These are phyloP conservation scores for Nannoperca obscura DNA, from an alignment of 2,797 vertebrate species.

Conservation along the genomic window DNA sequence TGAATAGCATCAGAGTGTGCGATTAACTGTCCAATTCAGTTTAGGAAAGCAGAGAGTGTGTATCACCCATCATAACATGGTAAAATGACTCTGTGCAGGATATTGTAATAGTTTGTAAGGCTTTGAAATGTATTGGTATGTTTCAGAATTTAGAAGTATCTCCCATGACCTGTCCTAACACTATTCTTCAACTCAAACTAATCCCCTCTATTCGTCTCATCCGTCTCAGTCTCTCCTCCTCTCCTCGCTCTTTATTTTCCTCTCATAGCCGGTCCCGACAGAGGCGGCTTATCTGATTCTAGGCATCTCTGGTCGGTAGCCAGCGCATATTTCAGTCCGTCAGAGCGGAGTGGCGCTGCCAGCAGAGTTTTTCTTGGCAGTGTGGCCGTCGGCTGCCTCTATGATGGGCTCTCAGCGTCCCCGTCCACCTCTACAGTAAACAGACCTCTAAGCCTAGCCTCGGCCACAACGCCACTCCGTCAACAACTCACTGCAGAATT, in stretches of 20 bases:
- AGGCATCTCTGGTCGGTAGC: conserved; percentile 59
- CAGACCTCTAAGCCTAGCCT: conserved; percentile 46
- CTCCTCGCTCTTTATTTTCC: conserved; percentile 46
- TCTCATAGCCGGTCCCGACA: conserved; percentile 45
- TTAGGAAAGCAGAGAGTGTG: not conserved
- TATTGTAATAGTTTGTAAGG: not conserved
- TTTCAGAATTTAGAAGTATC: conserved; percentile 15
- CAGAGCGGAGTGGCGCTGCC: conserved; percentile 47
- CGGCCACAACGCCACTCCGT: not conserved
- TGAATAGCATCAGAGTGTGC: not conserved
- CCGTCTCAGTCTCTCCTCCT: conserved; percentile 33
- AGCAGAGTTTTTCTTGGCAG: conserved; percentile 67
- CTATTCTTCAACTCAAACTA: conserved; percentile 24
- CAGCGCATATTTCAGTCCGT: conserved; percentile 65
- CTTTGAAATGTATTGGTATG: not conserved
- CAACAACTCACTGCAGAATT: not conserved
- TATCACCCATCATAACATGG: not conserved
- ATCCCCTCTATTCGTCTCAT: conserved; percentile 33
- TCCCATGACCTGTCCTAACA: not conserved
- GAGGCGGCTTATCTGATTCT: conserved; percentile 72
- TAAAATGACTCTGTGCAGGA: not conserved
- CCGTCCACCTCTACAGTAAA: conserved; percentile 52
- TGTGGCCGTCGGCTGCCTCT: conserved; percentile 35
- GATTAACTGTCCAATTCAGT: not conserved
- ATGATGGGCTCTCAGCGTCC: conserved; percentile 46